A percentile compares a stretch with the other conserved stretches of the same genome.
Evolutionary conservation across 2,797 vertebrate genomes (phyloP).

Genomic region (Gymnoscopelus braueri): DNA sequence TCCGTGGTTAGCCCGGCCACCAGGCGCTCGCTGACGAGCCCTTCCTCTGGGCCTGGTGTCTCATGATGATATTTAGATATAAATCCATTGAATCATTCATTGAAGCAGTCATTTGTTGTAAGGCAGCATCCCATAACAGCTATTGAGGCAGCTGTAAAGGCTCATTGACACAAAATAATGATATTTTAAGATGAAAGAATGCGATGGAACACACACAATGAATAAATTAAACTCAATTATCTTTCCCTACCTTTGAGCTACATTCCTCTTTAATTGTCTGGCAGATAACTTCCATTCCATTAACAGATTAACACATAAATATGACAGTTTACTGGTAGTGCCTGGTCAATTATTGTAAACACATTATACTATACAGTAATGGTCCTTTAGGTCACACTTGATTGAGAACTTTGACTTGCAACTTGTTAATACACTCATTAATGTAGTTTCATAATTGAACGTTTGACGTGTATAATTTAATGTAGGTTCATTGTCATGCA

Average conservation of each 20-base stretch:
- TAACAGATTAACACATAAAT: slow-evolving; percentile 25
- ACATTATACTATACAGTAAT: neutral
- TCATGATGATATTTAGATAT: slow-evolving; percentile 36
- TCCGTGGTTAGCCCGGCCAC: too few relatives aligned
- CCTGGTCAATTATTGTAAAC: slow-evolving; percentile 10
- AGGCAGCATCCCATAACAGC: slow-evolving; percentile 21
- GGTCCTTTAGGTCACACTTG: neutral
- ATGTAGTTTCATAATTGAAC: neutral
- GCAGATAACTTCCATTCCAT: neutral
- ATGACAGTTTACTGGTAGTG: slow-evolving; percentile 7
- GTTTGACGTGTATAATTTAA: too few relatives aligned
- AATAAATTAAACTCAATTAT: slow-evolving; percentile 46
- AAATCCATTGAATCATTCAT: slow-evolving; percentile 46
- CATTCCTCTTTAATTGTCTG: slow-evolving; percentile 38
- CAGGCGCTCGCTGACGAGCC: too few relatives aligned
- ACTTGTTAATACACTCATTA: neutral
- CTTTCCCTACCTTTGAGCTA: slow-evolving; percentile 39
- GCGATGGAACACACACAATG: slow-evolving; percentile 27
- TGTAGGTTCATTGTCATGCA: too few relatives aligned
- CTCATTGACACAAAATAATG: slow-evolving; percentile 41
- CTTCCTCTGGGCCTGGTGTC: too few relatives aligned
- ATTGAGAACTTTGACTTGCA: neutral
- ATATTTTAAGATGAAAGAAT: slow-evolving; percentile 35
- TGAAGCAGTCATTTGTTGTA: slow-evolving; percentile 25
- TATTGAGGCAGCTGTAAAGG: slow-evolving; percentile 34